These are phyloP conservation scores for Camelus dromedarius DNA, from an alignment of 2,113 vertebrate genomes.

Conservation along the genomic window DNA sequence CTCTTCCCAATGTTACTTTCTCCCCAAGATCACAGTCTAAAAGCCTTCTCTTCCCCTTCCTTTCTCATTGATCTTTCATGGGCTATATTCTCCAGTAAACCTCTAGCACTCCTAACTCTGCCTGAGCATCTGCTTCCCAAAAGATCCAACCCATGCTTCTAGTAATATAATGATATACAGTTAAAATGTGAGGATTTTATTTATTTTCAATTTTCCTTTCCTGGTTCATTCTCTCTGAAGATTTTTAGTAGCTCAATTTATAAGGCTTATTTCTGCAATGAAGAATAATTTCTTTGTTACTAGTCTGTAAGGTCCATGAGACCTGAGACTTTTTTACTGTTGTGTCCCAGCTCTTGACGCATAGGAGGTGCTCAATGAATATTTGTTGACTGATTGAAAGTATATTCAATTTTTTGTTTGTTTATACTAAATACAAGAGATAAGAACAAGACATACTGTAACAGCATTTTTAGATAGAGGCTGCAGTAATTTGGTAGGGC, in stretches of 20 bases:
- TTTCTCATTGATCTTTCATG: not conserved
- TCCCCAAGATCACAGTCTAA: not conserved
- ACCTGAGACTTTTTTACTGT: not conserved
- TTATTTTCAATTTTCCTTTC: not conserved
- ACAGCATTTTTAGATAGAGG: not conserved
- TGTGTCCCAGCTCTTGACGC: not conserved
- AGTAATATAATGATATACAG: not conserved
- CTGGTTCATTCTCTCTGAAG: not conserved
- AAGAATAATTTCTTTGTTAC: not conserved
- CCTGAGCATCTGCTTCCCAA: not conserved
- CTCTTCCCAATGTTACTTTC: not conserved
- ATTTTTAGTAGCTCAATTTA: not conserved
- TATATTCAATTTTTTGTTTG: not conserved
- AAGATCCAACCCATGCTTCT: not conserved
- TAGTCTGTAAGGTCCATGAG: not conserved
- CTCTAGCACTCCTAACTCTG: not conserved
- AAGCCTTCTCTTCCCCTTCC: not conserved
- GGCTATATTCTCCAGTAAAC: not conserved
- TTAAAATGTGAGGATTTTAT: not conserved
- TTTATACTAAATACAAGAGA: slow-evolving; percentile 23
- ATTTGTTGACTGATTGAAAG: slow-evolving; percentile 8
- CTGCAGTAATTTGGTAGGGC: not conserved
- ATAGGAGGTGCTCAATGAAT: not conserved
- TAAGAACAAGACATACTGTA: not conserved
- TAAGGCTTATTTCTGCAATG: slow-evolving; percentile 19